Evolutionary conservation across 2,888 invertebrate species (phyloP), one percentile per base, ranked within the genome.

Genomic region (Sarcophaga caerulescens): DNA sequence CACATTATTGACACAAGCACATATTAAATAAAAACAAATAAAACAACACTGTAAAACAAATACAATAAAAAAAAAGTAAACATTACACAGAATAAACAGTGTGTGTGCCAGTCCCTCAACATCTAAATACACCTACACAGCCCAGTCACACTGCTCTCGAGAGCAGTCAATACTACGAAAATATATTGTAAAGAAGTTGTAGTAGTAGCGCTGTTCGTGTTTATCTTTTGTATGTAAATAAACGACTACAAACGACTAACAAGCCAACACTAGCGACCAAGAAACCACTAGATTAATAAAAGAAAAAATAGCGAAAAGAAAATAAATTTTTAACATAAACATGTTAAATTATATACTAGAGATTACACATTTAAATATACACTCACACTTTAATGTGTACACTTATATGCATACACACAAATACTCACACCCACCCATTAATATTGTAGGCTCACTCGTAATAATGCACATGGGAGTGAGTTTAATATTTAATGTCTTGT

Each of bases 271-370:
- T 35, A 35, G 35, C 35, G 35, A 35, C 35, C 35, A 35, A 35
- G 10, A 35, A 35, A 45, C 17, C 35, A 47, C 52, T 17, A 75
- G 62, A 62, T 52, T 25, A 75, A 62, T 74, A 45, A n/a, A 17
- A 21, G 45, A 74, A 21, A 52, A 62, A 52, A 52, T 21, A 78
- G 25, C 17, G 14, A 65, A 2, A 52, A 52, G 19, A 25, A 19
- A 35, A 78, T 60, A 52, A 60, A 68, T 52, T 60, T 75, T 81
- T 75, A 74, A 81, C 81, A 81, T 52, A 75, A 35, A 52, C 81
- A 81, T 81, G 81, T 62, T 68, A 81, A 81, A 69, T 75, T 75
- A 25, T 45, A 23, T 57, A 63, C 45, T 23, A 62, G 62, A 62
- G 45, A 62, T 63, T 59, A 71, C 57, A 35, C 12, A 35, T 23